Conservation (phyloP, 2,113 vertebrate species). For the Grammomys dolichurus region DNA sequence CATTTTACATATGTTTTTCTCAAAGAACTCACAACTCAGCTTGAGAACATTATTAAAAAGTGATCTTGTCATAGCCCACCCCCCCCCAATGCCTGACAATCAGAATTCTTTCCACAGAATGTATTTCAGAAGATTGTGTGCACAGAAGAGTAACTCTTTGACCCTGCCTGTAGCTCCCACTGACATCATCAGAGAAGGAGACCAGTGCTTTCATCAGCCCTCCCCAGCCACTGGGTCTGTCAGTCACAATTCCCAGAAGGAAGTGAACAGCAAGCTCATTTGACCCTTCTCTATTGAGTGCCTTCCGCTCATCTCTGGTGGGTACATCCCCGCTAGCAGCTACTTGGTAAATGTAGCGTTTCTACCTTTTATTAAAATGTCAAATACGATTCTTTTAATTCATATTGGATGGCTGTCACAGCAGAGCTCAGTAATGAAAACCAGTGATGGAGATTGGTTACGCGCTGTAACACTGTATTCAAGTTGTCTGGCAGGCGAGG, state of each 20-base stretch:
- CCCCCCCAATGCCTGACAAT: not conserved
- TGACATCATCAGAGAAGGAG: conserved; percentile 1
- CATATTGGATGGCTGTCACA: conserved; percentile 62
- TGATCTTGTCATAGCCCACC: not conserved
- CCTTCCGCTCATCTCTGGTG: conserved; percentile 34
- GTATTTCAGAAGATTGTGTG: conserved; percentile 34
- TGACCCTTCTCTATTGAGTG: not conserved
- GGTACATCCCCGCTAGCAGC: not conserved
- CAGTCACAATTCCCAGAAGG: conserved; percentile 22
- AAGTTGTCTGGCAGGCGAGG: conserved; percentile 27
- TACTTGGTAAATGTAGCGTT: conserved; percentile 49
- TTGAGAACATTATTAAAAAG: conserved; percentile 40
- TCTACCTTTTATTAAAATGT: conserved; percentile 75
- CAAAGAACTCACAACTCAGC: conserved; percentile 14
- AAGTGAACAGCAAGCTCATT: not conserved
- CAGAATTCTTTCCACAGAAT: conserved; percentile 21
- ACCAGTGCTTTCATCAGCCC: not conserved
- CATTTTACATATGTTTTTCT: not conserved
- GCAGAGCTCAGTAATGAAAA: conserved; percentile 68
- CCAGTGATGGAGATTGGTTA: conserved; percentile 45
- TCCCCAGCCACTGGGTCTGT: not conserved
- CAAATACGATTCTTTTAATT: conserved; percentile 70
- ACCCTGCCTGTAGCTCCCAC: not conserved
- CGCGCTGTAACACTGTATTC: not conserved
- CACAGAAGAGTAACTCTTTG: not conserved